Percentiles rank a stretch among this genome's conserved stretches.
Conservation (phyloP, 1,140 invertebrate genomes). For the Aleiodes sp. region DNA sequence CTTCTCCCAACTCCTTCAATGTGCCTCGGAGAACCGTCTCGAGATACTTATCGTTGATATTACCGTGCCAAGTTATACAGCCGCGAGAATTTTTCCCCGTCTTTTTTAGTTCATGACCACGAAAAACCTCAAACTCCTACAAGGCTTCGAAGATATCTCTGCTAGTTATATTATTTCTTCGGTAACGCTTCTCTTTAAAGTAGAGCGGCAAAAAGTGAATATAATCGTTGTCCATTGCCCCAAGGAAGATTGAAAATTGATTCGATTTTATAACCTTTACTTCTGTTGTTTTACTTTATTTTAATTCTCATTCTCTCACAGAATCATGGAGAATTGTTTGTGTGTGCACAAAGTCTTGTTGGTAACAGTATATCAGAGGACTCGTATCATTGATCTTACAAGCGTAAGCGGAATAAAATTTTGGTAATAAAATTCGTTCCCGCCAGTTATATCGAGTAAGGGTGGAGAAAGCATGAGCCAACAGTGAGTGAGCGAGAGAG, state of each 20-base stretch:
- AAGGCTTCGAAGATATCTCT: background rate
- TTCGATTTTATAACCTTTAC: constrained; percentile 31
- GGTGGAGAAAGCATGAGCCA: background rate
- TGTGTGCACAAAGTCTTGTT: background rate
- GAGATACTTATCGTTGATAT: constrained; percentile 63
- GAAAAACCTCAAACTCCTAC: constrained; percentile 3
- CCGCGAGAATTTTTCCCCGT: constrained; percentile 41
- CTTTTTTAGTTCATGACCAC: background rate
- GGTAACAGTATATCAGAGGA: constrained; percentile 2
- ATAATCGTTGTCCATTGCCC: constrained; percentile 24
- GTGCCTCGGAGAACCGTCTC: constrained; percentile 47
- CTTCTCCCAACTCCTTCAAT: constrained; percentile 23
- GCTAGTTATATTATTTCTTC: background rate
- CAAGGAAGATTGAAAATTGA: constrained; percentile 45
- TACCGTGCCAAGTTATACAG: constrained; percentile 43
- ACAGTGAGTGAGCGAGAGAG: constrained; percentile 14
- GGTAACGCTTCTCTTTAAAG: background rate
- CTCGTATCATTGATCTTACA: constrained; percentile 46
- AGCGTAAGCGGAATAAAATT: constrained; percentile 54
- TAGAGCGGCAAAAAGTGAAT: constrained; percentile 33
- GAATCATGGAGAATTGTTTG: background rate
- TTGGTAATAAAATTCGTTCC: constrained; percentile 67
- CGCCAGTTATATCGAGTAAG: constrained; percentile 53
- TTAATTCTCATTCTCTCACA: background rate
- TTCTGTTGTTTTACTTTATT: background rate